phyloP scores from a whole-genome alignment of 2,113 vertebrate genomes.

The Engystomops pustulosus region DNA sequence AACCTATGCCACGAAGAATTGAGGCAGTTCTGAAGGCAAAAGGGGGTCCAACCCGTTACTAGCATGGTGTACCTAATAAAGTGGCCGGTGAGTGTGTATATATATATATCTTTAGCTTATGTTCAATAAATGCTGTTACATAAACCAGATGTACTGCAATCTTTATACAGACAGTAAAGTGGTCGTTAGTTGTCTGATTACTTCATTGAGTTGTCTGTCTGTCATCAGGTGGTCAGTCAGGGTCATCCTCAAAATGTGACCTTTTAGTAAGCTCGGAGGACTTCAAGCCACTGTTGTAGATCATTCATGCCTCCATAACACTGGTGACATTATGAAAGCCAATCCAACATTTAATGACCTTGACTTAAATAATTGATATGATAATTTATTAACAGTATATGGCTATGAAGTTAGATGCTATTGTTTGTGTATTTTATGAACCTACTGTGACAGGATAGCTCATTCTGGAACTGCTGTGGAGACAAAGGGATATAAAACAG shows the following conservation, averaged over 20 bases:
- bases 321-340: neutral
- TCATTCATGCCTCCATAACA: neutral
- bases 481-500: neutral
- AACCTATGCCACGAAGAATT: no score
- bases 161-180: neutral
- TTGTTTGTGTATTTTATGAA: neutral
- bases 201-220: neutral
- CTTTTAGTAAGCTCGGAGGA: neutral
- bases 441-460: neutral
- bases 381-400: neutral
- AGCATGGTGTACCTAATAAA: no score
- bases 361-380: neutral
- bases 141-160: neutral
- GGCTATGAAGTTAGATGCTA: conserved; percentile 1
- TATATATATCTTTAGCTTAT: no score
- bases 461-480: neutral
- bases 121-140: neutral
- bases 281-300: neutral
- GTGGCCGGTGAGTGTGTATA: no score
- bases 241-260: neutral
- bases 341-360: neutral
- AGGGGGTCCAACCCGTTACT: no score
- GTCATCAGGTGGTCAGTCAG: neutral
- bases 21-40: no score
- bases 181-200: neutral